These are phyloP conservation scores for Melanostoma scalare DNA, from an alignment of 2,888 invertebrate species.

Conservation along the genomic window DNA sequence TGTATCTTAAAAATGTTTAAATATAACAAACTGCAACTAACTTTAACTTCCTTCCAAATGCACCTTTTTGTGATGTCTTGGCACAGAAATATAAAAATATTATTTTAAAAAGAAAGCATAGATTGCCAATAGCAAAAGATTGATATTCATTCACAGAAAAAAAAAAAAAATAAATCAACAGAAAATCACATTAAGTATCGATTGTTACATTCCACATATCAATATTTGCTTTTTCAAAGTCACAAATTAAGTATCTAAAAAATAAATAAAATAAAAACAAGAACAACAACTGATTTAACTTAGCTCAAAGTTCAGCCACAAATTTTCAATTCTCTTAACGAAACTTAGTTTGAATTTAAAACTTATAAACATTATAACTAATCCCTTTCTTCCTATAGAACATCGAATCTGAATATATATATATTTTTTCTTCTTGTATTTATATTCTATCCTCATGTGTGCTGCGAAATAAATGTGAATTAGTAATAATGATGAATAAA, in stretches of 20 bases:
- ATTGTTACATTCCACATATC: conserved; percentile 69
- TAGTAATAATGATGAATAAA: background rate
- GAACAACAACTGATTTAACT: background rate
- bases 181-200: conserved; percentile 34
- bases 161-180: conserved; percentile 2
- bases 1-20: conserved; percentile 1
- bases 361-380: no score
- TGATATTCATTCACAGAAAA: conserved; percentile 15
- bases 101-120: conserved; percentile 14
- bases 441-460: conserved; percentile 55
- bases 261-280: background rate
- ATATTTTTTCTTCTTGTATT: conserved; percentile 47
- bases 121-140: background rate
- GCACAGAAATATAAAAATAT: conserved; percentile 12
- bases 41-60: conserved; percentile 7
- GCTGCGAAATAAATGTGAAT: conserved; percentile 50
- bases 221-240: conserved; percentile 29
- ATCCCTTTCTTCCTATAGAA: conserved; percentile 10
- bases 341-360: background rate
- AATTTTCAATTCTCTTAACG: conserved; percentile 14
- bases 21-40: background rate
- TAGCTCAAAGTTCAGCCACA: conserved; percentile 9
- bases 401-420: conserved; percentile 1
- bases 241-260: conserved; percentile 5
- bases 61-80: conserved; percentile 16